Percentiles rank a stretch among this genome's conserved stretches.
These are phyloP conservation scores for Dryocosmus kuriphilus DNA, from an alignment of 2,888 invertebrate species.

Conservation along the genomic window DNA sequence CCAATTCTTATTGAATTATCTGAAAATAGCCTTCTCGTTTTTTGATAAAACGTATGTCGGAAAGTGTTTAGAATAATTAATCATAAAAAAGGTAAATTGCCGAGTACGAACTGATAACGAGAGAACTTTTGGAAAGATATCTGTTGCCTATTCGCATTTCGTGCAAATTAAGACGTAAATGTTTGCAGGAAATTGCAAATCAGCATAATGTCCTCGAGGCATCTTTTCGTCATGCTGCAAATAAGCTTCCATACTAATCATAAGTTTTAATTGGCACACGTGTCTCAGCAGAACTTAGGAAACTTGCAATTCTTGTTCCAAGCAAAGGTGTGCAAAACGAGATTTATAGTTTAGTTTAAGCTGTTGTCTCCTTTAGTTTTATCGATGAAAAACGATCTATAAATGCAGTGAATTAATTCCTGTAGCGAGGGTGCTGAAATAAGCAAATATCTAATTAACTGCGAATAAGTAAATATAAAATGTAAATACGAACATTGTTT, in stretches of 20 bases:
- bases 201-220: constrained; percentile 36
- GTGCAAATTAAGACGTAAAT: constrained; percentile 18
- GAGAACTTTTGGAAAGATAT: background rate
- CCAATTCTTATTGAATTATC: background rate
- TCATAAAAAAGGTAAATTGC: constrained; percentile 13
- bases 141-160: constrained; percentile 10
- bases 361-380: background rate
- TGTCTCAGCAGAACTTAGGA: constrained; percentile 39
- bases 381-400: background rate
- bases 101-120: background rate
- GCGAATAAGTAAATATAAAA: background rate
- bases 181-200: constrained; percentile 23
- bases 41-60: background rate
- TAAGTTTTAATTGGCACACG: constrained; percentile 55
- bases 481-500: constrained; percentile 25
- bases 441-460: background rate
- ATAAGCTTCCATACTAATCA: constrained; percentile 46
- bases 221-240: constrained; percentile 40
- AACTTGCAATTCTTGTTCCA: constrained; percentile 6
- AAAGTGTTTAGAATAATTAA: background rate
- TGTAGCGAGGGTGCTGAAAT: background rate
- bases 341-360: constrained; percentile 8
- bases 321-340: background rate
- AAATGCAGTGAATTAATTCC: background rate
- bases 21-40: constrained; percentile 1